A percentile compares a stretch with the other conserved stretches of the same genome.
Evolutionary conservation across 2,113 vertebrate species (phyloP).

Genomic region (Oenanthe oenanthe): DNA sequence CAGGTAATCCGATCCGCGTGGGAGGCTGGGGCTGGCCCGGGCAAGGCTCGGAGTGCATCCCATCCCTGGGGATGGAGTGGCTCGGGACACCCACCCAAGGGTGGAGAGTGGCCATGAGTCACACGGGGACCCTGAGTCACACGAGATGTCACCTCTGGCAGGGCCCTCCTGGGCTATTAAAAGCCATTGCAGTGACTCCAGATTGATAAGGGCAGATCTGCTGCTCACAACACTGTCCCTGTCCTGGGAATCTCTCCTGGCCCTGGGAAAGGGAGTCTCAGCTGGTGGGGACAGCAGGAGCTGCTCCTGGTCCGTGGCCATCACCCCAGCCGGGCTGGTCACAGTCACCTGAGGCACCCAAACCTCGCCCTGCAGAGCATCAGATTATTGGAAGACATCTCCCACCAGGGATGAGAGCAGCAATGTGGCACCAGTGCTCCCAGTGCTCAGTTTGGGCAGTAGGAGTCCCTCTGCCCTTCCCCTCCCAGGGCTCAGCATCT

Average conservation of each 20-base stretch:
- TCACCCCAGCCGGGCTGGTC: background rate
- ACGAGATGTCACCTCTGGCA: background rate
- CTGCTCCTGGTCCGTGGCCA: background rate
- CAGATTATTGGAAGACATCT: background rate
- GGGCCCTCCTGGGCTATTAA: background rate
- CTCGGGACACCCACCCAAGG: background rate
- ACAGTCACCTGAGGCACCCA: background rate
- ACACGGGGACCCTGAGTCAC: background rate
- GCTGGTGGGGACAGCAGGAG: background rate
- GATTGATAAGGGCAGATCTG: background rate
- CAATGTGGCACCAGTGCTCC: rapidly evolving
- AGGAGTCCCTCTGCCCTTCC: background rate
- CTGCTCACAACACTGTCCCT: background rate
- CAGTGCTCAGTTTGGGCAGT: rapidly evolving
- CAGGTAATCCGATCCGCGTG: background rate
- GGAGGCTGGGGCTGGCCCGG: conserved; percentile 15
- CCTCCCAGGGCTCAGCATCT: background rate
- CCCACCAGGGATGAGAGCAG: background rate
- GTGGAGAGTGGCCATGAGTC: background rate
- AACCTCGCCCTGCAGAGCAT: background rate
- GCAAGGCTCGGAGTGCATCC: background rate
- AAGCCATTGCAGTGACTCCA: background rate
- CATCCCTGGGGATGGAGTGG: background rate
- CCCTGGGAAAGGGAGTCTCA: background rate
- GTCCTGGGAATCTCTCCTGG: background rate